These are phyloP conservation scores for Smittia aterrima DNA, from an alignment of 2,888 invertebrate species.

Conservation along the genomic window DNA sequence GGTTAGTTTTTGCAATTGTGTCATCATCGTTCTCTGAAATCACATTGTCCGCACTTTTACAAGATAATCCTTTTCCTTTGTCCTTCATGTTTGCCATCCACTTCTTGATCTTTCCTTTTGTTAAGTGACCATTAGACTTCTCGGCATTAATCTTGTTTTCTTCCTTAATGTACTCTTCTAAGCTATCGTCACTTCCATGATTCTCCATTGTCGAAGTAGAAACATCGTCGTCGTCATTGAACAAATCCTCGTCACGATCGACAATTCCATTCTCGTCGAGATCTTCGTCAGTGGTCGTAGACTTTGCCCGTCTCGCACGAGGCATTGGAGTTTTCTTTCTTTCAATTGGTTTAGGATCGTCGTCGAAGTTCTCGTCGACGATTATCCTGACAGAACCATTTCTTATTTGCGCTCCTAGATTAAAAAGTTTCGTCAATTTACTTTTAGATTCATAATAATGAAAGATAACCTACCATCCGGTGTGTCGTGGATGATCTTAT, in stretches of 20 bases:
- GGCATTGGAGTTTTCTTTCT: conserved; percentile 39
- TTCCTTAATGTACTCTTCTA: conserved; percentile 36
- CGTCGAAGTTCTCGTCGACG: conserved; percentile 21
- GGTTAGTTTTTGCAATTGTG: not conserved
- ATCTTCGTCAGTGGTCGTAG: not conserved
- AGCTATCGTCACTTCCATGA: conserved; percentile 40
- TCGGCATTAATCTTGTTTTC: conserved; percentile 31
- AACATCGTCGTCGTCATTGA: conserved; percentile 41
- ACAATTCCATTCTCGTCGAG: conserved; percentile 32
- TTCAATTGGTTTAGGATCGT: not conserved
- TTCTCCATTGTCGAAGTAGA: conserved; percentile 42
- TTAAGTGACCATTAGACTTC: not conserved
- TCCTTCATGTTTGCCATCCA: conserved; percentile 39
- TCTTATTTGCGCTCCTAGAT: not conserved
- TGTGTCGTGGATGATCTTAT: not conserved
- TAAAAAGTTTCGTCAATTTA: not conserved
- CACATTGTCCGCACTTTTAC: conserved; percentile 39
- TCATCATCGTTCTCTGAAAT: conserved; percentile 12
- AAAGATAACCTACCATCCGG: not conserved
- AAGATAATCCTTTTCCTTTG: conserved; percentile 37
- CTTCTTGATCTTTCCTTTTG: conserved; percentile 16
- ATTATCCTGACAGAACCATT: conserved; percentile 15
- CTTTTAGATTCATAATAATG: not conserved
- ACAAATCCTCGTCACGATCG: conserved; percentile 36
- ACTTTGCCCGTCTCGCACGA: not conserved